A percentile compares a stretch with the other conserved stretches of the same genome.
These are phyloP conservation scores for Pseudochirops cupreus DNA, from an alignment of 2,797 vertebrate genomes.

Conservation along the genomic window DNA sequence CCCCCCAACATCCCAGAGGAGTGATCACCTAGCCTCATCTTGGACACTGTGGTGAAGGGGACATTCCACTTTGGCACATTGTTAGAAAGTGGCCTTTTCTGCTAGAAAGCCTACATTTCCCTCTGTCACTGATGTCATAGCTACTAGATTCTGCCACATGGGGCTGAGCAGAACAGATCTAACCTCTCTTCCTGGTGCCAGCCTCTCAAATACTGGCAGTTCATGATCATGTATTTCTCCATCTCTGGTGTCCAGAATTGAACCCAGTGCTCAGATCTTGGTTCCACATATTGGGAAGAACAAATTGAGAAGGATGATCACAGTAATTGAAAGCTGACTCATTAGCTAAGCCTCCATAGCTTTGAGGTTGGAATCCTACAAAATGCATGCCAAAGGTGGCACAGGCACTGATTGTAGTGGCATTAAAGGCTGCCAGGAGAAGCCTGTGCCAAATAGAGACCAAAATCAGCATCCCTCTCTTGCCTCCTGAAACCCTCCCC, in stretches of 20 bases:
- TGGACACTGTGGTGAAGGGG: neutral
- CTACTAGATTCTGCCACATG: neutral
- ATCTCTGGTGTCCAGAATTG: neutral
- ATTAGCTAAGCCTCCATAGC: neutral
- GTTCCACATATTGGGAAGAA: neutral
- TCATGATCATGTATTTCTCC: neutral
- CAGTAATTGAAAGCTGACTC: neutral
- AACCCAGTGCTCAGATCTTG: neutral
- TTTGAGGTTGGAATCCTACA: neutral
- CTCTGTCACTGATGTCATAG: neutral
- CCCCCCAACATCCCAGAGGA: neutral
- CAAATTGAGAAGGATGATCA: neutral
- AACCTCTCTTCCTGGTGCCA: neutral
- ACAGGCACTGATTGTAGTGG: neutral
- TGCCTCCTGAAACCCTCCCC: neutral
- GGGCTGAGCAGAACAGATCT: neutral
- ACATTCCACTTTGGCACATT: neutral
- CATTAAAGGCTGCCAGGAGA: neutral
- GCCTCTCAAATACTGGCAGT: neutral
- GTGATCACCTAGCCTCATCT: too few species aligned
- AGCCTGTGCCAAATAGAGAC: neutral
- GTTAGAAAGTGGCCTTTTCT: neutral
- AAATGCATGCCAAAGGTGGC: neutral
- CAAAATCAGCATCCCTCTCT: neutral
- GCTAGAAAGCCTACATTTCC: neutral